Base-by-base conservation (phyloP, 2,888 invertebrate species). In the Ryuthela nishihirai region DNA sequence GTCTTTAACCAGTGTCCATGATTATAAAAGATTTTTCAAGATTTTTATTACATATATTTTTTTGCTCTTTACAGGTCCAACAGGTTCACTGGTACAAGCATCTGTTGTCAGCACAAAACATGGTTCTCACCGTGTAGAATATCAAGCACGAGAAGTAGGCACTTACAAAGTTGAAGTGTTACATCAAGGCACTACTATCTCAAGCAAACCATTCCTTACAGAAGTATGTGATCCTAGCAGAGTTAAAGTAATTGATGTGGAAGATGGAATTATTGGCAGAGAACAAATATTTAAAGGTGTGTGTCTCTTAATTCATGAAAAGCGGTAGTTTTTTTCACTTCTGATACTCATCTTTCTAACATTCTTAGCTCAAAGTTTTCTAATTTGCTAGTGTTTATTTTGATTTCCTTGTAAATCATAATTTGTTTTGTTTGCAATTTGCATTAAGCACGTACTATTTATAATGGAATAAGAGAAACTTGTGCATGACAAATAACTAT, bases 131-230 rank as follows among this genome's bases (percentile, higher is more conserved):
- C 77, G 85, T 0, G 83, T 87, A 0, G 87, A 87, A 69, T 89
- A 89, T 74, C 83, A 85, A 2, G 87, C 88, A 0, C 80, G 81
- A 64, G 79, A 82, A 62, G 86, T 88, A 4, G 90, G 91, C 1
- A 79, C 81, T 12, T 87, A 89, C 69, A 79, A 83, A 32, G 83
- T 92, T 54, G 80, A 83, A 17, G 79, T 84, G 21, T 79, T 81
- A 32, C 82, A 82, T 67, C 79, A 81, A 18, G 81, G 80, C 34
- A 79, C 80, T 2, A 78, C 81, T 6, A 77, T 83, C 17, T 79
- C 81, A 26, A 81, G 83, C 67, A 77, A 83, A 66, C 82, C 82
- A 0, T 82, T 82, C 69, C 79, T 79, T 5, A 78, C 91, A 3
- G 89, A 92, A 64, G 80, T 80, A 3, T 77, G 77, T 66, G 81